A percentile compares a stretch with the other conserved stretches of the same genome.
These are phyloP conservation scores for Parnassius apollo DNA, from an alignment of 2,888 invertebrate genomes.

Conservation along the genomic window DNA sequence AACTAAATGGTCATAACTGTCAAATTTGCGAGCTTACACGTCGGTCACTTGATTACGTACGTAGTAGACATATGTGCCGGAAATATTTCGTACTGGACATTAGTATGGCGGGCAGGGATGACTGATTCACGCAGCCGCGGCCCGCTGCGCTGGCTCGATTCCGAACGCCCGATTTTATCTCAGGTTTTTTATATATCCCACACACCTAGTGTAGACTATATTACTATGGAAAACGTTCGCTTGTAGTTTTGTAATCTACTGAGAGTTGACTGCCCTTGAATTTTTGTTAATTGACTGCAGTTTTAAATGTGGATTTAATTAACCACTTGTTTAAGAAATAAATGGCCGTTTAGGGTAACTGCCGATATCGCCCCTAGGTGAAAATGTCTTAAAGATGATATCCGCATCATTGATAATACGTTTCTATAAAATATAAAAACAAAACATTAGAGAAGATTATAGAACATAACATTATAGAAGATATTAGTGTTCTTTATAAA, in stretches of 20 bases:
- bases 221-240: neutral
- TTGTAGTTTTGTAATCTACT: neutral
- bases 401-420: neutral
- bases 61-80: constrained; percentile 46
- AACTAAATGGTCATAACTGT: constrained; percentile 56
- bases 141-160: constrained; percentile 32
- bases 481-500: constrained; percentile 1
- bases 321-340: too few species aligned
- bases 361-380: too few species aligned
- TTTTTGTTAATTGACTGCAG: neutral
- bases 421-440: neutral
- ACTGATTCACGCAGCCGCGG: constrained; percentile 48
- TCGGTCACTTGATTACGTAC: constrained; percentile 24
- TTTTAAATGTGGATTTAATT: too few species aligned
- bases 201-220: neutral
- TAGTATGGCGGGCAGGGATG: constrained; percentile 50
- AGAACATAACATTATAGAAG: too few species aligned
- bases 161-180: constrained; percentile 26
- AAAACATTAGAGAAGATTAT: constrained; percentile 12
- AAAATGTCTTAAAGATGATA: too few species aligned
- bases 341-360: too few species aligned
- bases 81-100: constrained; percentile 49
- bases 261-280: neutral
- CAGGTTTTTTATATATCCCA: neutral
- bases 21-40: constrained; percentile 54